Conservation (phyloP, 2,797 vertebrate genomes). For the Sebastes matsubarae region DNA sequence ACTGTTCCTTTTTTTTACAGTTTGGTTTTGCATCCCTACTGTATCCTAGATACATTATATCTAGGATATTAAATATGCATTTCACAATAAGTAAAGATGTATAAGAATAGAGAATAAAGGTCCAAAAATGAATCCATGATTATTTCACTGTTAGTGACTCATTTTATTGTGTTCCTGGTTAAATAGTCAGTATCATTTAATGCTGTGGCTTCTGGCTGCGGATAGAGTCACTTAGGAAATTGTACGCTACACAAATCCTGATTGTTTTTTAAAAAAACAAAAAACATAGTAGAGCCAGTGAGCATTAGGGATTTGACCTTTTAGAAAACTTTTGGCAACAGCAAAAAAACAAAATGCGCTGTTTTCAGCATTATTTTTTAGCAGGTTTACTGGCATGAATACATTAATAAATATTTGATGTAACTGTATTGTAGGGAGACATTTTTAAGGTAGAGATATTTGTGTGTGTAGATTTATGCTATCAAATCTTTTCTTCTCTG, state of each 20-base stretch:
- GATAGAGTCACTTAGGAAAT: background rate
- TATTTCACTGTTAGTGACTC: background rate
- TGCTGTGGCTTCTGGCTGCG: background rate
- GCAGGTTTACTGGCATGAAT: background rate
- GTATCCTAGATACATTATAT: background rate
- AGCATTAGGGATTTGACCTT: background rate
- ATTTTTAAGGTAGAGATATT: background rate
- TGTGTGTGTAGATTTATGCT: background rate
- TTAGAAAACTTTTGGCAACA: background rate
- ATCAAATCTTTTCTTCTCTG: background rate
- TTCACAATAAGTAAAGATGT: background rate
- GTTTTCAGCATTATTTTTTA: background rate
- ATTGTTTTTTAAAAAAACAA: background rate
- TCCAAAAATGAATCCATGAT: background rate
- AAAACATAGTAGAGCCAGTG: background rate
- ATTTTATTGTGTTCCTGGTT: background rate
- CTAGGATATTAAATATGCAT: background rate
- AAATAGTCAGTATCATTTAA: background rate
- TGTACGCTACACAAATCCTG: background rate
- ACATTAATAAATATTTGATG: background rate
- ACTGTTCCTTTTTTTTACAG: no score
- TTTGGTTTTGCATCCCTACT: no score
- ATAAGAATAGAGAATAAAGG: background rate
- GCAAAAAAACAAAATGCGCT: background rate
- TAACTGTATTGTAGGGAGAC: background rate